Percentiles rank a stretch among this genome's conserved stretches.
Conservation (phyloP, 2,888 invertebrate genomes). For the Acanthosoma haemorrhoidale region DNA sequence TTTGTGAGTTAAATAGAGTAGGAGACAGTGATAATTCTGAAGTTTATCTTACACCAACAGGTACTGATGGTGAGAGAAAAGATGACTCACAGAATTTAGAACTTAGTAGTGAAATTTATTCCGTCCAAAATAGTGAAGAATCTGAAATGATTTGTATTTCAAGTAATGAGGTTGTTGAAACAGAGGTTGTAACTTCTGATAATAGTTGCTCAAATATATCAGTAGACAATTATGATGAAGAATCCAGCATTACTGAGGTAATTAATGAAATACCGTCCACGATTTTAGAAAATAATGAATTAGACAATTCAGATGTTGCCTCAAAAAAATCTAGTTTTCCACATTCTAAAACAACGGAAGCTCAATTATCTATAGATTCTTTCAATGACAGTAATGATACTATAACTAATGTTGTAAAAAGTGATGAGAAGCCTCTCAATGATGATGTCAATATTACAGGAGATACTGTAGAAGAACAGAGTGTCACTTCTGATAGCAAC, state of each 20-base stretch:
- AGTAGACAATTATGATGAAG: slow-evolving; percentile 31
- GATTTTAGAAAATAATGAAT: slow-evolving; percentile 30
- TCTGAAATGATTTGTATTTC: slow-evolving; percentile 26
- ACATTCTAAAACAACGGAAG: slow-evolving; percentile 24
- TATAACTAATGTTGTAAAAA: neutral
- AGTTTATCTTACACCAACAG: slow-evolving; percentile 63
- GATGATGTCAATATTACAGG: neutral
- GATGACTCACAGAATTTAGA: slow-evolving; percentile 46
- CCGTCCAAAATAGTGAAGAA: slow-evolving; percentile 38
- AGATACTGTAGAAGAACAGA: neutral
- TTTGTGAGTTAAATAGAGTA: slow-evolving; percentile 49
- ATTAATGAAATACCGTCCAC: slow-evolving; percentile 36
- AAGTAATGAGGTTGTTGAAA: slow-evolving; percentile 30
- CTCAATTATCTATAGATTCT: slow-evolving; percentile 4
- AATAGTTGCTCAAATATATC: slow-evolving; percentile 35
- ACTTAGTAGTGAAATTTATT: slow-evolving; percentile 38
- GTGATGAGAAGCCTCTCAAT: slow-evolving; percentile 21
- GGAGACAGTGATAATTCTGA: slow-evolving; percentile 64
- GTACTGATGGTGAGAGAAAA: slow-evolving; percentile 50
- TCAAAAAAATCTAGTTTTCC: slow-evolving; percentile 26
- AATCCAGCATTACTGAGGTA: slow-evolving; percentile 28
- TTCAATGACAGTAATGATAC: slow-evolving; percentile 29
- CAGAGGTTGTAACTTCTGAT: slow-evolving; percentile 33
- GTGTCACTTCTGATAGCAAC: neutral
- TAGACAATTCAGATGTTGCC: slow-evolving; percentile 29